A percentile compares a stretch with the other conserved stretches of the same genome.
Conservation (phyloP, 2,113 vertebrate species). For the Chrysemys picta region DNA sequence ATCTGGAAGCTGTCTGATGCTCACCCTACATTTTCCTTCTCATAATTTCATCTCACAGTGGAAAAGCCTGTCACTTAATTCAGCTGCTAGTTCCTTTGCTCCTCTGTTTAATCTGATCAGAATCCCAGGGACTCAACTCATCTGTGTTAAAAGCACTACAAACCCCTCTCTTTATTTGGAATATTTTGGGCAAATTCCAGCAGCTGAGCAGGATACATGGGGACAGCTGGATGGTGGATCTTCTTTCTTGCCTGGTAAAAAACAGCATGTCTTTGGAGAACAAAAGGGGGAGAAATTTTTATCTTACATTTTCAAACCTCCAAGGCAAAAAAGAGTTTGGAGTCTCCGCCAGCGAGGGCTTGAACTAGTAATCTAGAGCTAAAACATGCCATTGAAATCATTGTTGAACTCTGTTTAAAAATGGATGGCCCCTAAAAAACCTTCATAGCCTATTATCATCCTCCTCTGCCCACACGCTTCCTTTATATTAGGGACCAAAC, state of each 20-base stretch:
- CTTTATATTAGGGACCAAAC: not conserved
- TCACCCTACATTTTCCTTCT: not conserved
- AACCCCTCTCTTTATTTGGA: not conserved
- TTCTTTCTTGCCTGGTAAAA: not conserved
- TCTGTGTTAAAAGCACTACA: not conserved
- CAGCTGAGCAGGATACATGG: not conserved
- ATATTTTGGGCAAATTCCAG: not conserved
- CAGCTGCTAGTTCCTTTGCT: not conserved
- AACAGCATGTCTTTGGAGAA: not conserved
- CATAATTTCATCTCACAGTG: not conserved
- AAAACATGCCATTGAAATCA: not conserved
- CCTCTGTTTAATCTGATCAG: not conserved
- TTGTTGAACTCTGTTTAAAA: not conserved
- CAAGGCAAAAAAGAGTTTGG: fast-evolving
- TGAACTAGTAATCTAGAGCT: not conserved
- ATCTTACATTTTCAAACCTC: not conserved
- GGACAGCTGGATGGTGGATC: not conserved
- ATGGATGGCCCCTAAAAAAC: fast-evolving
- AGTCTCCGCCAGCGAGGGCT: not conserved
- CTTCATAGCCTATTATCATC: fast-evolving
- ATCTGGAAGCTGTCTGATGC: not conserved
- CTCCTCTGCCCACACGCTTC: not conserved
- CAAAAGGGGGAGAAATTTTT: not conserved
- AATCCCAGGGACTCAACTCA: not conserved
- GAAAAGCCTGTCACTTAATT: not conserved